A percentile compares a stretch with the other conserved stretches of the same genome.
phyloP scores from a whole-genome alignment of 2,888 invertebrate species.

The Phortica okadai region DNA sequence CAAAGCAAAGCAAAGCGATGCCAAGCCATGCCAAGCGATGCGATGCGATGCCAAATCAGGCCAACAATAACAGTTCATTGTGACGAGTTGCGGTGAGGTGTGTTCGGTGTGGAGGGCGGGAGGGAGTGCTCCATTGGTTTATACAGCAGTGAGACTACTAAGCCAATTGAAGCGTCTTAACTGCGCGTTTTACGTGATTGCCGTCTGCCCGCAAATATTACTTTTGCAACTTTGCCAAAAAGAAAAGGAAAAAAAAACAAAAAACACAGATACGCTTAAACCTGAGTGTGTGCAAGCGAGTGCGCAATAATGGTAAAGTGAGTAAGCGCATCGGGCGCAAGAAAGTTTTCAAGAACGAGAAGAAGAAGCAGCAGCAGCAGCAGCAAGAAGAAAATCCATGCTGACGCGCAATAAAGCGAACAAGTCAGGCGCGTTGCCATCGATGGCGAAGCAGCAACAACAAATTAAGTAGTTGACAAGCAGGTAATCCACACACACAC shows the following conservation, averaged over 20 bases:
- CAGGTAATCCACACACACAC: slow-evolving; percentile 15
- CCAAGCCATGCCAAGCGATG: too few species aligned
- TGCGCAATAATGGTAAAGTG: too few species aligned
- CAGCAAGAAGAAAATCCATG: slow-evolving; percentile 1
- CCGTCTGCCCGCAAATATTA: neutral
- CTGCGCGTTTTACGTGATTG: neutral
- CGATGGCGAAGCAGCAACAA: neutral
- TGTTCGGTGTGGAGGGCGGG: neutral
- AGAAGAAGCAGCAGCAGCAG: neutral
- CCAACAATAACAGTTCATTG: neutral
- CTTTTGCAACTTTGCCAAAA: slow-evolving; percentile 16
- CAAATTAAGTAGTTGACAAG: slow-evolving; percentile 7
- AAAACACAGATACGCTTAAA: neutral
- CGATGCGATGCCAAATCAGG: too few species aligned
- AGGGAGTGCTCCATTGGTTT: too few species aligned
- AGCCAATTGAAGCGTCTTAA: slow-evolving; percentile 15
- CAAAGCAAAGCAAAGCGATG: too few species aligned
- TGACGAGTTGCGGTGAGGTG: neutral
- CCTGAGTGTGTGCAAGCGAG: too few species aligned
- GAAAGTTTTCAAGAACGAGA: neutral
- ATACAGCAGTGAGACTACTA: neutral
- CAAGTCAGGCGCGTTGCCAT: neutral
- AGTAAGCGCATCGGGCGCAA: neutral
- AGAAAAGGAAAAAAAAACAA: neutral
- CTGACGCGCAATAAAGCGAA: neutral